Percentiles rank a stretch among this genome's conserved stretches.
Evolutionary conservation across 2,888 invertebrate genomes (phyloP).

Genomic region (Diplazon laetatorius): DNA sequence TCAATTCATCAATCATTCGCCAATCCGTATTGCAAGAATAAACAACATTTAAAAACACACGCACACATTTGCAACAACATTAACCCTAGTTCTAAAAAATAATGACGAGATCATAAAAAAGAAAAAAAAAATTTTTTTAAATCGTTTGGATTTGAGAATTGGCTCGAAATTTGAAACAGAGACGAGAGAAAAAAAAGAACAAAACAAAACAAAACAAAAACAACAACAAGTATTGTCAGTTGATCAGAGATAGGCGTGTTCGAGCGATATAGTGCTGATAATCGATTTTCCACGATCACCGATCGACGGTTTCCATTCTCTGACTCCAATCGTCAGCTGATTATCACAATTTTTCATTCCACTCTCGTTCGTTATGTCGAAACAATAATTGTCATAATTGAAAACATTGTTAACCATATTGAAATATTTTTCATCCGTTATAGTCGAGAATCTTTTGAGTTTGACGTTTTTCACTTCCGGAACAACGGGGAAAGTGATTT

Average conservation of each 20-base stretch:
- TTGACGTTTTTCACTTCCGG: constrained; percentile 68
- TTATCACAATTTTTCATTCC: constrained; percentile 49
- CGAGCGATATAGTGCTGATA: constrained; percentile 65
- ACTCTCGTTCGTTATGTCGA: constrained; percentile 71
- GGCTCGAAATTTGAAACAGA: not conserved
- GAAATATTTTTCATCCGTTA: constrained; percentile 72
- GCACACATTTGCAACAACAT: constrained; percentile 41
- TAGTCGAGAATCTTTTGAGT: constrained; percentile 71
- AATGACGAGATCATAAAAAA: constrained; percentile 38
- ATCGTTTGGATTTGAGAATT: constrained; percentile 43
- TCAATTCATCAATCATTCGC: constrained; percentile 44
- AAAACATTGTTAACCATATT: constrained; percentile 69
- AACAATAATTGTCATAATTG: constrained; percentile 74
- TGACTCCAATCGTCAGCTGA: constrained; percentile 38
- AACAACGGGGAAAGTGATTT: constrained; percentile 31
- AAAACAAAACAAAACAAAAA: constrained; percentile 28
- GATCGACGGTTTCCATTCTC: constrained; percentile 41
- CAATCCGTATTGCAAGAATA: constrained; percentile 25
- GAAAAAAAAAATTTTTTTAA: no score
- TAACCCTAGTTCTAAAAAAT: constrained; percentile 10
- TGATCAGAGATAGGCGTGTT: constrained; percentile 68
- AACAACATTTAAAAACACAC: constrained; percentile 21
- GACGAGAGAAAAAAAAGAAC: not conserved
- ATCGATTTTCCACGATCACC: constrained; percentile 30
- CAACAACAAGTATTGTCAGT: not conserved